Percentiles rank a stretch among this genome's conserved stretches.
phyloP scores from a whole-genome alignment of 1,140 invertebrate species.

The Archivesica marissinica region DNA sequence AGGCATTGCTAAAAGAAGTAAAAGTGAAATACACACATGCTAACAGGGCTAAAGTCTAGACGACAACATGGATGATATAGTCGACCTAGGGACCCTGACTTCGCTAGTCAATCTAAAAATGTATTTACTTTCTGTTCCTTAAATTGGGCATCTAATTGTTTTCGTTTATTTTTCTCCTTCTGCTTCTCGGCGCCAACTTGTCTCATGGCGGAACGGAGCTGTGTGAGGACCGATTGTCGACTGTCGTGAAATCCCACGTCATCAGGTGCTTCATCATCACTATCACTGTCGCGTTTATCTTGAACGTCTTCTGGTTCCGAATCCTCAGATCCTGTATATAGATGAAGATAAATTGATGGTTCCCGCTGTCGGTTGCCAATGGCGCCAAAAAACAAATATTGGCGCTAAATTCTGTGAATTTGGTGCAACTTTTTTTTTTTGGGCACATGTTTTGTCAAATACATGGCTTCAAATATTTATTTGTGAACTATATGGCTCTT shows the following conservation, averaged over 20 bases:
- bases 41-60: background rate
- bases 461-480: no score
- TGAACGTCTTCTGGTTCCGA: conserved; percentile 13
- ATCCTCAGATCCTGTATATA: conserved; percentile 33
- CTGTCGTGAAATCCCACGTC: conserved; percentile 57
- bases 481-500: no score
- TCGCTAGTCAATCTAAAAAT: no score
- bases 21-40: background rate
- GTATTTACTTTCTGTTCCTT: conserved; percentile 38
- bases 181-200: conserved; percentile 45
- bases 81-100: no score
- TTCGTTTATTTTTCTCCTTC: conserved; percentile 19
- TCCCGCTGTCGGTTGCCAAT: no score
- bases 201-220: conserved; percentile 45
- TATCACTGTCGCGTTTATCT: conserved; percentile 13
- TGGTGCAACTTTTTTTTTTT: no score
- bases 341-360: no score
- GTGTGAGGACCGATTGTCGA: conserved; percentile 18
- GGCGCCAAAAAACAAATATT: no score
- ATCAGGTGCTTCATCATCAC: conserved; percentile 54
- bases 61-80: background rate
- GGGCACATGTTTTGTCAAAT: no score
- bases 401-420: no score
- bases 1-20: no score
- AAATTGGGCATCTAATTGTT: conserved; percentile 9